These are phyloP conservation scores for Clarias gariepinus DNA, from an alignment of 2,113 vertebrate genomes.

Conservation along the genomic window DNA sequence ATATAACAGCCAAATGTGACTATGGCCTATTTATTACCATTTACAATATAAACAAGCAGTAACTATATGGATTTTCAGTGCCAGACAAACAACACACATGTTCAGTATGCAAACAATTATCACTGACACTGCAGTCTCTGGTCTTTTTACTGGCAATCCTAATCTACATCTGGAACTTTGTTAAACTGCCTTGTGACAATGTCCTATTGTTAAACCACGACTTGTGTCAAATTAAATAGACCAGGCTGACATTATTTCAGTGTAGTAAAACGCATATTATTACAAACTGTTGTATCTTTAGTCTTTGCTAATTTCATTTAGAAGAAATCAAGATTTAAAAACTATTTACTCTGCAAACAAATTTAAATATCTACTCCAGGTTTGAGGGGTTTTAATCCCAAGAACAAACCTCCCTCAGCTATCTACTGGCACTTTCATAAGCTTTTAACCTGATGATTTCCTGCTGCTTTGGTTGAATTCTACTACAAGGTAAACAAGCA, in stretches of 20 bases:
- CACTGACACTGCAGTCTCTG: neutral
- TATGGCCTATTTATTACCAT: neutral
- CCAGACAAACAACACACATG: neutral
- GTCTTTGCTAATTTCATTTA: neutral
- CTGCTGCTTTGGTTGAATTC: no score
- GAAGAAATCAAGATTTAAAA: neutral
- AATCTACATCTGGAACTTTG: conserved; percentile 1
- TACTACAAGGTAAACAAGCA: no score
- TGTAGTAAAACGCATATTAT: neutral
- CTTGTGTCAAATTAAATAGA: neutral
- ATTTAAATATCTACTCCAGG: neutral
- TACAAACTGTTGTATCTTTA: neutral
- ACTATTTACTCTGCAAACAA: neutral
- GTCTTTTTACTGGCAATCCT: neutral
- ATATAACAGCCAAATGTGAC: neutral
- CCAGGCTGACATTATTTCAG: neutral
- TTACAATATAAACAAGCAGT: neutral
- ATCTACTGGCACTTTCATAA: neutral
- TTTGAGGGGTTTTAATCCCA: neutral
- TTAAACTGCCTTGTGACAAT: conserved; percentile 6
- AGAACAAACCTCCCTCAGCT: neutral
- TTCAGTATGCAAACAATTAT: neutral
- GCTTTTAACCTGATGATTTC: neutral
- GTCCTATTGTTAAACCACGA: conserved; percentile 12
- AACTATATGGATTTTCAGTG: neutral